Evolutionary conservation across 1,140 invertebrate genomes (phyloP), one percentile per base, ranked within the genome.

Genomic region (Hypothenemus hampei): DNA sequence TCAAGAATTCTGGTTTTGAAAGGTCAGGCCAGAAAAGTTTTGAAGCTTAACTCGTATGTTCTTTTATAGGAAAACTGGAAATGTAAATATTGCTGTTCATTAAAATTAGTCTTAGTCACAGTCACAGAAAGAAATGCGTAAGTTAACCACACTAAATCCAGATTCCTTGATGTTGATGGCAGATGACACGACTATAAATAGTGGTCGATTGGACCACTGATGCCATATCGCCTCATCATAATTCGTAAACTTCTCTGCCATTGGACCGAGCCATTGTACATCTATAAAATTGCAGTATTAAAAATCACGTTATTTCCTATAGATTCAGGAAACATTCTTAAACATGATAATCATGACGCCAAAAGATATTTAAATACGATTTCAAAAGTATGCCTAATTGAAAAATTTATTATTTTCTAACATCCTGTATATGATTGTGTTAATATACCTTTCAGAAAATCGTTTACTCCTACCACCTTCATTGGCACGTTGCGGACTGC

Each of bases 221-320:
- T 24, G 19, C 16, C 47, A 51, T 46, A 5, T 50, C 61, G 52
- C 67, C 69, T 69, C 68, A 72, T 76, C 72, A 76, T 72, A 81
- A 76, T 58, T 81, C 79, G 60, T 81, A 81, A 31, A 81, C 75
- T 57, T 81, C 80, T 22, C 79, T 58, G 10, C 66, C 65, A 23
- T 68, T 66, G 6, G 56, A 20, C 26, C 70, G 61, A 16, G 68
- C 65, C 3, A 56, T 49, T 5, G 55, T 43, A 8, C 70, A 58
- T 54, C 65, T 71, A 23, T n/a, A 11, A 43, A 16, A 7, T 16
- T 13, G 21, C 40, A 7, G 11, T 23, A 31, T 8, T 11, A 31
- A 37, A 8, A 37, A 8, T 8, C 36, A 11, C 16, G 11, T 37
- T 13, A 13, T 11, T 15, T 16, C 11, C 36, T 16, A 37, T 7